Conservation (phyloP, 2,888 invertebrate species). For the Synergus gifuensis region DNA sequence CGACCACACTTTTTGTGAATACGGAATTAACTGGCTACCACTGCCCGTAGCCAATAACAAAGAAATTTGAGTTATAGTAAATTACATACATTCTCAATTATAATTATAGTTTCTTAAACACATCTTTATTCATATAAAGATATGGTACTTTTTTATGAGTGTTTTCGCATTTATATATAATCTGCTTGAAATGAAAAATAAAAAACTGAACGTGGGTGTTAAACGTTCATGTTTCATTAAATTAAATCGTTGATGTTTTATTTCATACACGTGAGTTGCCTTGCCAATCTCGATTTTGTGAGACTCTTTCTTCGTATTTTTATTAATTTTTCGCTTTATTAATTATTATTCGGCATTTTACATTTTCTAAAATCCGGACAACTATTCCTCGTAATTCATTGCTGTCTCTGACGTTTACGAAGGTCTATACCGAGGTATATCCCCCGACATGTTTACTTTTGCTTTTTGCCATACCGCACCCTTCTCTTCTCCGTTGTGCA, state of each 20-base stretch:
- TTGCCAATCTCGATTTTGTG: not conserved
- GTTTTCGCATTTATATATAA: not conserved
- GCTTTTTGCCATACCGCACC: constrained; percentile 16
- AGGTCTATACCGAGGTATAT: not conserved
- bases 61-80: not conserved
- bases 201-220: not conserved
- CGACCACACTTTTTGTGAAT: constrained; percentile 66
- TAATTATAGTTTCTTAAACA: not conserved
- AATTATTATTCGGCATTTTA: not conserved
- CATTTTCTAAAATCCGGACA: not conserved
- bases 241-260: not conserved
- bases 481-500: constrained; percentile 6
- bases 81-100: not conserved
- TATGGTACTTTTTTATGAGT: constrained; percentile 7
- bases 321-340: not conserved
- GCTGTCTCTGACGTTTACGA: too few species aligned
- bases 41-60: constrained; percentile 34
- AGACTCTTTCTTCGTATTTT: not conserved
- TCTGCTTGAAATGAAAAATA: not conserved
- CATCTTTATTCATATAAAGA: not conserved
- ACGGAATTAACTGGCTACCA: constrained; percentile 67
- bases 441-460: not conserved
- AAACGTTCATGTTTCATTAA: not conserved
- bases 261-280: not conserved
- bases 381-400: not conserved